Evolutionary conservation across 2,113 vertebrate genomes (phyloP).

Genomic region (Zosterops pallidus): DNA sequence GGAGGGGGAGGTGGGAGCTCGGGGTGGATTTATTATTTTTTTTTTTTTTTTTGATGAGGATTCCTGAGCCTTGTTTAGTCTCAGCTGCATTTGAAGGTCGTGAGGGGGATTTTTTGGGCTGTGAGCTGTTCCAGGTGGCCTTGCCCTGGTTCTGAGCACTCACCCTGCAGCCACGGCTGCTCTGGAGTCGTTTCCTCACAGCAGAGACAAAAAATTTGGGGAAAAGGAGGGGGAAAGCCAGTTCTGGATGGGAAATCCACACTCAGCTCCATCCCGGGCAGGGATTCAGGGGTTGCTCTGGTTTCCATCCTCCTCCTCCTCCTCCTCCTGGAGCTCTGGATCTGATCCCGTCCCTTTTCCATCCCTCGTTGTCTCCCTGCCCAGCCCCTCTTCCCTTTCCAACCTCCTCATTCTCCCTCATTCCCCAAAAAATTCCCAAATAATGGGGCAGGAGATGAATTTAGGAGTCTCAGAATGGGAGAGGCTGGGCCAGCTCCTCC

Average conservation of each 20-base stretch:
- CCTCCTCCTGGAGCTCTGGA: neutral
- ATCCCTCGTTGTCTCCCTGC: neutral
- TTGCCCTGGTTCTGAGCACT: no score
- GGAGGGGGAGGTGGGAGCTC: neutral
- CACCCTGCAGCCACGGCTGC: neutral
- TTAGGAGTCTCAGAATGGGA: fast-evolving
- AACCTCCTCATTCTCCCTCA: fast-evolving
- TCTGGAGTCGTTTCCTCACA: fast-evolving
- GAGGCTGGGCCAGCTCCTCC: neutral
- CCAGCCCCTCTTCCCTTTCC: neutral
- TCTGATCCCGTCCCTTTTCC: neutral
- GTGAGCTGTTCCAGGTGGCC: neutral
- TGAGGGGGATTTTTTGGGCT: neutral
- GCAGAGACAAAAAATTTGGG: neutral
- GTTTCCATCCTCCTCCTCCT: neutral
- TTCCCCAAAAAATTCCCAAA: neutral
- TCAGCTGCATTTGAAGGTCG: neutral
- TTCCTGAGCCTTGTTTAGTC: neutral
- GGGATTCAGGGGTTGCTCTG: neutral
- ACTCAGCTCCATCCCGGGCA: fast-evolving
- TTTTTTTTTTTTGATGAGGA: neutral
- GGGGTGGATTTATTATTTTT: neutral
- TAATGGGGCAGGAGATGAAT: neutral
- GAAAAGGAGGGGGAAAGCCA: neutral
- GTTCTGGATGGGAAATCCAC: neutral